Conservation (phyloP, 2,113 vertebrate genomes). For the Axis porcinus region DNA sequence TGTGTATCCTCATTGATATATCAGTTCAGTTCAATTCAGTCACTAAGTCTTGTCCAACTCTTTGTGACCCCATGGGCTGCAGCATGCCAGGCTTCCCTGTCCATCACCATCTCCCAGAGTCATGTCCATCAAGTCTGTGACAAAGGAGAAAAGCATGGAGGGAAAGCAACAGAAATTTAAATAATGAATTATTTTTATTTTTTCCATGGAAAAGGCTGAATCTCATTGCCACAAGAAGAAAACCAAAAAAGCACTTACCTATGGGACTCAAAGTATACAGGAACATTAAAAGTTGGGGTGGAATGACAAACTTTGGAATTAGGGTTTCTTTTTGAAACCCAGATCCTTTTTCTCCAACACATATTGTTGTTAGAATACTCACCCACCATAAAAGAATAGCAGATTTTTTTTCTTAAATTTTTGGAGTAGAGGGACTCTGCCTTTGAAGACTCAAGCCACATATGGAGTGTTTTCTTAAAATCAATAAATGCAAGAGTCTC, state of each 20-base stretch:
- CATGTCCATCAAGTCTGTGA: background rate
- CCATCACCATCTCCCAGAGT: background rate
- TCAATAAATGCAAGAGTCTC: background rate
- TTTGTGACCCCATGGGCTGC: background rate
- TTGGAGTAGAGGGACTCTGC: background rate
- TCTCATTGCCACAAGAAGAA: background rate
- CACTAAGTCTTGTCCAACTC: background rate
- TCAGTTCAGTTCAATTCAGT: background rate
- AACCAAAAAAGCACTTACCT: background rate
- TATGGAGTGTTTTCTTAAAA: background rate
- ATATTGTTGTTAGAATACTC: background rate
- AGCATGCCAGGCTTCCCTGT: background rate
- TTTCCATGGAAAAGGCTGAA: background rate
- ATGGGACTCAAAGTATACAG: background rate
- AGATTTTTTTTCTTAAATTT: background rate
- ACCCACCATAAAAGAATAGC: background rate
- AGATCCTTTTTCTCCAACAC: background rate
- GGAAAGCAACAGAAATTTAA: background rate
- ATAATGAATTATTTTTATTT: background rate
- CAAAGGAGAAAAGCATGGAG: background rate
- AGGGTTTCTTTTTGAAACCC: background rate
- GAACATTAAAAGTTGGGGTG: background rate
- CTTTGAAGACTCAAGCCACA: background rate
- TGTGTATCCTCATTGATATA: background rate
- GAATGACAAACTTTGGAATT: background rate